A percentile compares a stretch with the other conserved stretches of the same genome.
Conservation (phyloP, 2,888 invertebrate species). For the Artemia sinica region DNA sequence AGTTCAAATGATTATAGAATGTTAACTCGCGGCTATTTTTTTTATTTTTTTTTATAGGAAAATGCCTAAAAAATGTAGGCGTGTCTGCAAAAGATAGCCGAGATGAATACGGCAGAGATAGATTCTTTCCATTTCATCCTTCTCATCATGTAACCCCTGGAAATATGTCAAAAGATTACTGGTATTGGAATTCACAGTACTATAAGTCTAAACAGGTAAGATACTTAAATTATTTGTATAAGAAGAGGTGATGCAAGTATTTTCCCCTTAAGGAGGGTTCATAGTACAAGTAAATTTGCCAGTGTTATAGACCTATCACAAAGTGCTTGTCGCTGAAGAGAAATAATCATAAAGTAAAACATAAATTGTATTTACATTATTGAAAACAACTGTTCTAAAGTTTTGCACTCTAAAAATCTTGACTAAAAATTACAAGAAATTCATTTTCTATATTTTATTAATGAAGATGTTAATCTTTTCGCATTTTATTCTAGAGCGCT, state of each 20-base stretch:
- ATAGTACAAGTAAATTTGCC: neutral
- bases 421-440: too few relatives aligned
- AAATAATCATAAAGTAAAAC: too few relatives aligned
- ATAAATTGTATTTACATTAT: too few relatives aligned
- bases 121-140: constrained; percentile 88
- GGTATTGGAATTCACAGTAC: constrained; percentile 88
- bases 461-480: too few relatives aligned
- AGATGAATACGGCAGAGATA: constrained; percentile 60
- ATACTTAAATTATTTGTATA: neutral
- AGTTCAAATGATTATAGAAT: too few relatives aligned
- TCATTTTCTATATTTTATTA: too few relatives aligned
- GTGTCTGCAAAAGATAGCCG: constrained; percentile 74
- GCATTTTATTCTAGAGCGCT: too few relatives aligned
- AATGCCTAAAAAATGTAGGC: constrained; percentile 64
- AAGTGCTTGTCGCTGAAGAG: too few relatives aligned
- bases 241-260: neutral
- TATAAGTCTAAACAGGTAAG: constrained; percentile 70
- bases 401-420: too few relatives aligned
- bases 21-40: too few relatives aligned
- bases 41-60: constrained; percentile 36
- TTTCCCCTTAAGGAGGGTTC: neutral
- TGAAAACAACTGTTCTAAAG: too few relatives aligned
- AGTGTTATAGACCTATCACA: too few relatives aligned
- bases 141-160: constrained; percentile 80
- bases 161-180: constrained; percentile 54